A percentile compares a stretch with the other conserved stretches of the same genome.
phyloP scores from a whole-genome alignment of 2,113 vertebrate species.

The Hassar affinis region DNA sequence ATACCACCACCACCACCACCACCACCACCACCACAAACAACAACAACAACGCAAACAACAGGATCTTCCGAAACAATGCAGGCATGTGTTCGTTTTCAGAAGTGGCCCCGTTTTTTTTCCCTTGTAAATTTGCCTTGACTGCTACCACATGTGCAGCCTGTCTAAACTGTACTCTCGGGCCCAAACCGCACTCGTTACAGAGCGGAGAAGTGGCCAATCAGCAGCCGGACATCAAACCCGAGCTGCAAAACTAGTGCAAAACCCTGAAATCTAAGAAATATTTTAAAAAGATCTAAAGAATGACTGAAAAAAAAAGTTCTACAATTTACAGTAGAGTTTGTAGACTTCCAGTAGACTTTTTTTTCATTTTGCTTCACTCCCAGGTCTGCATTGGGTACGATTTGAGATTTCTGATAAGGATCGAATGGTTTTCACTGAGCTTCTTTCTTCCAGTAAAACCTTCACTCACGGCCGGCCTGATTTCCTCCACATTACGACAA shows the following conservation, averaged over 20 bases:
- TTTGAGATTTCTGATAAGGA: neutral
- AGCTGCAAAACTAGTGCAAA: slow-evolving; percentile 11
- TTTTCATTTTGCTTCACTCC: neutral
- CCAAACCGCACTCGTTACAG: slow-evolving; percentile 60
- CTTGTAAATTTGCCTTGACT: slow-evolving; percentile 57
- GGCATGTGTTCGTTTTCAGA: slow-evolving; percentile 51
- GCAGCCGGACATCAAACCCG: slow-evolving; percentile 23
- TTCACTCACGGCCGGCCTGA: neutral
- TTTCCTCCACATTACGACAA: slow-evolving; percentile 2
- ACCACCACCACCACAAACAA: neutral
- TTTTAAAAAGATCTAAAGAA: neutral
- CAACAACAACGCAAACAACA: neutral
- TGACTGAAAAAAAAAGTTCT: neutral
- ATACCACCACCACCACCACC: neutral
- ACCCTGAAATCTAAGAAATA: neutral
- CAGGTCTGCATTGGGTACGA: neutral
- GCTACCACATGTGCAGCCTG: slow-evolving; percentile 63
- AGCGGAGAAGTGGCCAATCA: slow-evolving; percentile 59
- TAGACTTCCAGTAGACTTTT: neutral
- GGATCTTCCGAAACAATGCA: slow-evolving; percentile 26
- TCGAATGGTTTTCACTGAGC: neutral
- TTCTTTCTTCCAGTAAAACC: neutral
- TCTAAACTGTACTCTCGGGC: slow-evolving; percentile 48
- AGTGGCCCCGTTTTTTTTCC: slow-evolving; percentile 47
- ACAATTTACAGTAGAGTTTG: neutral